Evolutionary conservation across 2,888 invertebrate genomes (phyloP).

Genomic region (Phalera bucephala): DNA sequence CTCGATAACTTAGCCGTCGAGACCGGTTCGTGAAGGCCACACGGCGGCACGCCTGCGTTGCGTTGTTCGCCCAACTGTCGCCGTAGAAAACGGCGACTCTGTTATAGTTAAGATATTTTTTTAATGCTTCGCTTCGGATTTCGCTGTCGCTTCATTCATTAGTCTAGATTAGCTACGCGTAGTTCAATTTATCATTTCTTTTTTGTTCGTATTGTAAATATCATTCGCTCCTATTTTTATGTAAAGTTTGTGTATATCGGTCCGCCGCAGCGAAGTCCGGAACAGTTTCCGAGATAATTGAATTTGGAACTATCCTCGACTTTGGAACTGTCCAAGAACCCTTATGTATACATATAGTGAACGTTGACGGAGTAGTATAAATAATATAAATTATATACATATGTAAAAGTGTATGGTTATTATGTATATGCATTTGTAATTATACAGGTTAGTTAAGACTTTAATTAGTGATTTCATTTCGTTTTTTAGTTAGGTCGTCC

Average conservation of each 20-base stretch:
- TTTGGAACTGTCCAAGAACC: conserved; percentile 25
- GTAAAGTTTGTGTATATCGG: conserved; percentile 36
- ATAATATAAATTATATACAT: conserved; percentile 61
- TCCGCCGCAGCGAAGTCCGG: conserved; percentile 40
- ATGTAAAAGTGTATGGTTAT: conserved; percentile 75
- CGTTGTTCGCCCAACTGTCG: conserved; percentile 4
- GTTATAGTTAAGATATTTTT: conserved; percentile 31
- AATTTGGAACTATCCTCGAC: conserved; percentile 24
- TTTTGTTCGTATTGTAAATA: conserved; percentile 39
- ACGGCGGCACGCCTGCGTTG: neutral
- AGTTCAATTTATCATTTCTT: conserved; percentile 44
- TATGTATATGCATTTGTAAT: conserved; percentile 81
- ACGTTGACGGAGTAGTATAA: conserved; percentile 41
- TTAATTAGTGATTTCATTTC: conserved; percentile 70
- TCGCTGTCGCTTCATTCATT: conserved; percentile 42
- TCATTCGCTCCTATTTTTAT: conserved; percentile 34
- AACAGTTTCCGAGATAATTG: conserved; percentile 22
- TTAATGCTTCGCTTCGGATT: conserved; percentile 47
- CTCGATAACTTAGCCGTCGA: conserved; percentile 23
- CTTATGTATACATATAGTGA: conserved; percentile 33
- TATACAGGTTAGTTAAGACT: conserved; percentile 73
- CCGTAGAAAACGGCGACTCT: conserved; percentile 6
- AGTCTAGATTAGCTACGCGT: conserved; percentile 47
- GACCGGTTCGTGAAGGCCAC: conserved; percentile 4
- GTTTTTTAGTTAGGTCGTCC: conserved; percentile 56